phyloP scores from a whole-genome alignment of 2,888 invertebrate genomes.

The Odontothrips loti region DNA sequence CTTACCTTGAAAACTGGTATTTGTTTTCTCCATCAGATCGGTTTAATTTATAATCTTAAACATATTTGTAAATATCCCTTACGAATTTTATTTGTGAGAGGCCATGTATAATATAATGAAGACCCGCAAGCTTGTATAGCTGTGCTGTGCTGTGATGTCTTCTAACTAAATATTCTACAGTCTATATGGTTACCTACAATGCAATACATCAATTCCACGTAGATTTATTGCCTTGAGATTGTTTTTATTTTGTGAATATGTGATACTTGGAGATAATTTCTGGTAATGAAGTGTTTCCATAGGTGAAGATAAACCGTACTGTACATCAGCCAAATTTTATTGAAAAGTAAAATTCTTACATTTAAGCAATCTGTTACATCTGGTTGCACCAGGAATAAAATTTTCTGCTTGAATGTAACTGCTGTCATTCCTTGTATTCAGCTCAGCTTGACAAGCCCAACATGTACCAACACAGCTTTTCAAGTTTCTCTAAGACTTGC shows the following conservation, averaged over 20 bases:
- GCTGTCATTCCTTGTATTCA: too few species aligned
- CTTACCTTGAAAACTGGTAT: background rate
- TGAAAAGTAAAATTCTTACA: background rate
- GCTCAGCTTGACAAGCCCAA: too few species aligned
- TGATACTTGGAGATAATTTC: constrained; percentile 26
- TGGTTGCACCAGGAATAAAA: background rate
- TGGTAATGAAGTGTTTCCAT: constrained; percentile 11
- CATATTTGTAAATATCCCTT: constrained; percentile 16
- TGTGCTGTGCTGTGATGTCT: constrained; percentile 22
- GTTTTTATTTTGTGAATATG: constrained; percentile 25
- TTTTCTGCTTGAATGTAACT: too few species aligned
- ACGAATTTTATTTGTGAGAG: constrained; percentile 10
- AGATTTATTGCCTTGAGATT: constrained; percentile 16
- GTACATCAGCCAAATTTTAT: constrained; percentile 14
- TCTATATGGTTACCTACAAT: constrained; percentile 5
- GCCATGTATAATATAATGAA: constrained; percentile 15
- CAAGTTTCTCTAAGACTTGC: too few species aligned
- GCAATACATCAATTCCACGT: constrained; percentile 4
- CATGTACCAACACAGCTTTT: too few species aligned
- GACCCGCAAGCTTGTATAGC: constrained; percentile 16
- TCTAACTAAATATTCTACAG: constrained; percentile 3
- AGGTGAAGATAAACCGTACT: background rate
- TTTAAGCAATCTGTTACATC: background rate
- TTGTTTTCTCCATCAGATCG: background rate
- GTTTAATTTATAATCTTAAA: background rate